Conservation (phyloP, 2,797 vertebrate species). For the Falco cherrug region DNA sequence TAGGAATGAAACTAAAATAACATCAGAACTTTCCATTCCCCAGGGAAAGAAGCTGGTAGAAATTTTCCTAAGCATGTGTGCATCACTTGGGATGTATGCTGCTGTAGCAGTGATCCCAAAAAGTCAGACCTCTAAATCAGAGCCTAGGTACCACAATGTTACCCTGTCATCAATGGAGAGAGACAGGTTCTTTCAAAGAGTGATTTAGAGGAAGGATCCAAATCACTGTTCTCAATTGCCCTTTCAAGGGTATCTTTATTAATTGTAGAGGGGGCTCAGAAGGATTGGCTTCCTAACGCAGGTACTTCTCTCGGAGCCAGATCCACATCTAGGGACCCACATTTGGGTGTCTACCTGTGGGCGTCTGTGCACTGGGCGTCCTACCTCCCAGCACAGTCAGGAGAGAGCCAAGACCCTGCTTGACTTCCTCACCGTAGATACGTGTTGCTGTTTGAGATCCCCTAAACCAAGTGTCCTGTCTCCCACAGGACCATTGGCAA, state of each 20-base stretch:
- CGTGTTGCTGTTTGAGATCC: not conserved
- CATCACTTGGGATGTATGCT: not conserved
- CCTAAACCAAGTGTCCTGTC: not conserved
- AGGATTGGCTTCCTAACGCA: not conserved
- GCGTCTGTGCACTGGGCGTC: not conserved
- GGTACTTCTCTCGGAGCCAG: not conserved
- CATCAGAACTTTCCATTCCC: conserved; percentile 7
- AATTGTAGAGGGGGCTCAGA: not conserved
- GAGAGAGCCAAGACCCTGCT: not conserved
- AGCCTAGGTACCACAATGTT: no score
- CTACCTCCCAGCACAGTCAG: not conserved
- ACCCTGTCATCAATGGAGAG: not conserved
- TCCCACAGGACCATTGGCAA: not conserved
- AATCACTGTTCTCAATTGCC: not conserved
- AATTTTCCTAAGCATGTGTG: not conserved
- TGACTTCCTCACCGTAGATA: not conserved
- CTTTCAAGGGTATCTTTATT: not conserved
- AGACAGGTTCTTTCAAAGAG: not conserved
- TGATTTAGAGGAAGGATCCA: not conserved
- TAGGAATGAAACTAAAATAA: not conserved
- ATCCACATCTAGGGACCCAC: not conserved
- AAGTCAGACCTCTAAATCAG: not conserved
- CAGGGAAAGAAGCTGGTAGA: not conserved
- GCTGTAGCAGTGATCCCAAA: not conserved
- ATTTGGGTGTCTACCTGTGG: not conserved